A percentile compares a stretch with the other conserved stretches of the same genome.
These are phyloP conservation scores for Xylota sylvarum DNA, from an alignment of 2,888 invertebrate species.

Conservation along the genomic window DNA sequence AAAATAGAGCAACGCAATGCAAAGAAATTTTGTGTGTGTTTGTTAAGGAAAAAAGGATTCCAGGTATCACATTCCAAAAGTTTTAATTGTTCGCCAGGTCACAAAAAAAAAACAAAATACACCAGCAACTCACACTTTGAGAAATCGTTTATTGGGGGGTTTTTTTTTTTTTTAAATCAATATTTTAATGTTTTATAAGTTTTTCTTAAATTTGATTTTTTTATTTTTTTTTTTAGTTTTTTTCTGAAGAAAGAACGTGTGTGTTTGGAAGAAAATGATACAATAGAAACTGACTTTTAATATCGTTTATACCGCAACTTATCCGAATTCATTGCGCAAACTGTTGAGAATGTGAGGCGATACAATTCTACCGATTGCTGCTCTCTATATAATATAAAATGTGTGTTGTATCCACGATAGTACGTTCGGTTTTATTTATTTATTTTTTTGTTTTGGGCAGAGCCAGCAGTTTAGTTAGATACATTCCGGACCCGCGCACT, in stretches of 20 bases:
- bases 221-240: neutral
- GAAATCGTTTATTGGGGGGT: too few relatives aligned
- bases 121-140: conserved; percentile 2
- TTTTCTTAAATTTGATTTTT: too few relatives aligned
- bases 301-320: conserved; percentile 54
- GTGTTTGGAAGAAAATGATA: conserved; percentile 1
- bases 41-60: conserved; percentile 22
- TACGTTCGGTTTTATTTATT: conserved; percentile 32
- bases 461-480: conserved; percentile 12
- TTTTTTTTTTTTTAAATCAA: neutral
- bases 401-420: conserved; percentile 41
- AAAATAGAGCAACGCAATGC: conserved; percentile 18
- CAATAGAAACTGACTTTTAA: conserved; percentile 8
- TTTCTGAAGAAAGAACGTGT: neutral
- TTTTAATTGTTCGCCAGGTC: conserved; percentile 6
- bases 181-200: neutral
- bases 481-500: conserved; percentile 44
- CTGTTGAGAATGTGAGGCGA: conserved; percentile 63
- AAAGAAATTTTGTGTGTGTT: too few relatives aligned
- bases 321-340: conserved; percentile 71
- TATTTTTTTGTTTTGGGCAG: conserved; percentile 32
- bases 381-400: conserved; percentile 26
- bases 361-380: conserved; percentile 32
- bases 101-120: neutral
- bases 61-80: conserved; percentile 48